Base-by-base conservation (phyloP, 2,797 vertebrate species). In the Monodelphis domestica region DNA sequence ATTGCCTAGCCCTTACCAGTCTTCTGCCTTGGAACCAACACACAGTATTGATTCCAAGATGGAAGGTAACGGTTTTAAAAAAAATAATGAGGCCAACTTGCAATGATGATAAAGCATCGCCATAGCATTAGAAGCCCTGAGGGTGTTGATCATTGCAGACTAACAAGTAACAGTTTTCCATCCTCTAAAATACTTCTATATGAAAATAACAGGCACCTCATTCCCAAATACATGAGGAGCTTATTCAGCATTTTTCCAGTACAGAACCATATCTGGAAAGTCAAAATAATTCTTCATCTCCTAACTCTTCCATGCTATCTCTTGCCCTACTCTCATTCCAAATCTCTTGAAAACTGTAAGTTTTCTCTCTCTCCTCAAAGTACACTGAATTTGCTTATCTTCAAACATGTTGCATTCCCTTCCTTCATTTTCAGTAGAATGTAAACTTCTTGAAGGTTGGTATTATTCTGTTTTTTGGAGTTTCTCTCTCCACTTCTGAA, bases 241-340 rank as follows among this genome's bases (percentile, higher is more conserved):
- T 53, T 1, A 11, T 21, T 70, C 92, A 89, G 91, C 3, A 56
- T n/a, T 84, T 38, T 53, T 96, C 63, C 93, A 56, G 50, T 96
- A 54, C 94, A 55, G 50, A 97, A 94, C 54, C 89, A 91, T 15
- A 87, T 0, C 0, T 38, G 63, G 54, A 91, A 95, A 91, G 70
- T 84, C 52, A 96, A 96, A 90, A 54, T 89, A n/a, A 78, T 12
- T 63, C 88, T 17, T 92, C 95, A 29, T 92, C 63, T 92, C 45
- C 93, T 92, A 95, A 59, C 28, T 54, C 28, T 55, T 26, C 9
- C 12, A 4, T 28, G 24, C 12, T 28, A 28, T 56, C 5, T 56
- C 55, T 26, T 28, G 12, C 26, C 24, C 24, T 24, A 7, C 5
- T 26, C 26, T 26, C 55, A 26, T 28, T 4, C 55, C 26, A 56